These are phyloP conservation scores for Glyptemys insculpta DNA, from an alignment of 2,797 vertebrate genomes.

Conservation along the genomic window DNA sequence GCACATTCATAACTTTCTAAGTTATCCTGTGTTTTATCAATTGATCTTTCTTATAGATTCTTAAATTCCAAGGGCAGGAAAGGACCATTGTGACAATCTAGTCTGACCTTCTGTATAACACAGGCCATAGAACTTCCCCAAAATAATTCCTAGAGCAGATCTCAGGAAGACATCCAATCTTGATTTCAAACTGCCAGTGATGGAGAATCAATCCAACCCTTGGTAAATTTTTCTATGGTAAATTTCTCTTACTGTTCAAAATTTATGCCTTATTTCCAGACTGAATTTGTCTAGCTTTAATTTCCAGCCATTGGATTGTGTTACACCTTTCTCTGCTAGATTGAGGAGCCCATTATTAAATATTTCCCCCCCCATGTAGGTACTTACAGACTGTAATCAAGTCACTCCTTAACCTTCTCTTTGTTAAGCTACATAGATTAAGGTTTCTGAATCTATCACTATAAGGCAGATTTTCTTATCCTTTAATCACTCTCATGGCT, in stretches of 20 bases:
- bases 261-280: neutral
- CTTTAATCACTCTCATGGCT: neutral
- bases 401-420: neutral
- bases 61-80: no score
- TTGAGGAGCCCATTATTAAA: neutral
- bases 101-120: neutral
- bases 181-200: neutral
- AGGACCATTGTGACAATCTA: neutral
- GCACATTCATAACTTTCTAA: neutral
- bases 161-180: neutral
- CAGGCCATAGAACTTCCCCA: neutral
- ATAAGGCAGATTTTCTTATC: neutral
- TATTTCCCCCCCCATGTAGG: neutral
- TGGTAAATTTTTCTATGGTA: neutral
- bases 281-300: neutral
- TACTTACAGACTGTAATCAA: neutral
- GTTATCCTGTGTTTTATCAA: neutral
- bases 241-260: neutral
- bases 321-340: neutral
- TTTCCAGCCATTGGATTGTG: neutral
- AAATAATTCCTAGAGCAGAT: neutral
- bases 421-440: neutral
- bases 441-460: neutral
- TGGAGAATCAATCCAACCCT: neutral
- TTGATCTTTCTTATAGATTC: neutral